Evolutionary conservation across 2,797 vertebrate species (phyloP), one percentile per base, ranked within the genome.

Genomic region (Coilia nasus): DNA sequence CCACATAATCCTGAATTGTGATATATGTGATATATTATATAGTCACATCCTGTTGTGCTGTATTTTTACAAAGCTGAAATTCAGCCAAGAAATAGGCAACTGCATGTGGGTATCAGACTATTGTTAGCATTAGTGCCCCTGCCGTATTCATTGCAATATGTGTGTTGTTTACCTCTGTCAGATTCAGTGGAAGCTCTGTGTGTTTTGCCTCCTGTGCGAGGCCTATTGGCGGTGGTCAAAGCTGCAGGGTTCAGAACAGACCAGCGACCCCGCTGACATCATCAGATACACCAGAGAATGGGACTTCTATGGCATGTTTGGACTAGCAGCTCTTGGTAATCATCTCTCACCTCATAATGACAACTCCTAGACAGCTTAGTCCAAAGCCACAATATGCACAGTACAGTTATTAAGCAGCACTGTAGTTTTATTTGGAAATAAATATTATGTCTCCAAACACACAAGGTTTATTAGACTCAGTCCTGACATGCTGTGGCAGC

Each of bases 201-300:
- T 98, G 88, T 99, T 99, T 91, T 98, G 97, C 91, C 94, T 99
- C 90, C 95, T 99, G 54, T 99, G 98, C 86, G 98, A 99, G 87
- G 98, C 98, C 0, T 99, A 99, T 92, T 93, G 98, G 90, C 90
- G 97, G 83, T 99, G 98, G 98, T 96, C 97, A 82, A 93, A 95
- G 62, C 95, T 97, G 12, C 97, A 98, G 25, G 96, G 97, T 89
- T 96, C 97, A 0, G 96, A 94, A 92, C 95, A 92, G 91, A 97
- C 92, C 91, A 90, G 83, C 0, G 96, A 98, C 89, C 98, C 98
- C 0, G 96, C 97, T 0, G 98, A 99, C 94, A 95, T 99, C 89
- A 99, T 99, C 93, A 94, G 98, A 91, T 99, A 99, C 89, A 97
- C 98, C 84, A 99, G 96, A 89, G 97, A 99, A 86, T 99, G 98